Evolutionary conservation across 2,888 invertebrate genomes (phyloP).

Genomic region (Notodonta ziczac): DNA sequence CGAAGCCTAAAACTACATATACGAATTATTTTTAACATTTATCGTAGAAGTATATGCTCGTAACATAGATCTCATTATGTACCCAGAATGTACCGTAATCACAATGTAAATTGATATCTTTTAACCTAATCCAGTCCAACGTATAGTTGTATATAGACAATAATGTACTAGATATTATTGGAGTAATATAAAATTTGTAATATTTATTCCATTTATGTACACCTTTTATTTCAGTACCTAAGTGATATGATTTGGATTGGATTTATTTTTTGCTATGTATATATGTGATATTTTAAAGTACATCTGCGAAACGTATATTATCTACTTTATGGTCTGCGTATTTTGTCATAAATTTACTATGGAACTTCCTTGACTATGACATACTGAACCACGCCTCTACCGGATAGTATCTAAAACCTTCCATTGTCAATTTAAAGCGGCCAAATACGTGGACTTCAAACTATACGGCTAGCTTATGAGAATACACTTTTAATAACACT

Average conservation of each 20-base stretch:
- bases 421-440: too few relatives aligned
- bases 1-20: conserved; percentile 27
- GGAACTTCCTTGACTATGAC: too few relatives aligned
- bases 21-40: conserved; percentile 35
- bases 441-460: too few relatives aligned
- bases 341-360: too few relatives aligned
- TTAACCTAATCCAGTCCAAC: conserved; percentile 55
- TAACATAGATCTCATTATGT: conserved; percentile 36
- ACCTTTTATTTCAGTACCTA: too few relatives aligned
- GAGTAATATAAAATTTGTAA: conserved; percentile 35
- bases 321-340: too few relatives aligned
- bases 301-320: too few relatives aligned
- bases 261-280: neutral
- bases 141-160: conserved; percentile 74
- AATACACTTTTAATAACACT: too few relatives aligned
- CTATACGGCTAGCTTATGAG: too few relatives aligned
- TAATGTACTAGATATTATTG: conserved; percentile 55
- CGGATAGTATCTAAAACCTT: too few relatives aligned
- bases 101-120: conserved; percentile 31
- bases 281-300: too few relatives aligned
- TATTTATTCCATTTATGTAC: conserved; percentile 41
- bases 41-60: conserved; percentile 25
- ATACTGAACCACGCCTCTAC: too few relatives aligned
- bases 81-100: conserved; percentile 21
- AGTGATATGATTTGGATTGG: neutral